Conservation (phyloP, 1,140 invertebrate species). For the Amyelois transitella region DNA sequence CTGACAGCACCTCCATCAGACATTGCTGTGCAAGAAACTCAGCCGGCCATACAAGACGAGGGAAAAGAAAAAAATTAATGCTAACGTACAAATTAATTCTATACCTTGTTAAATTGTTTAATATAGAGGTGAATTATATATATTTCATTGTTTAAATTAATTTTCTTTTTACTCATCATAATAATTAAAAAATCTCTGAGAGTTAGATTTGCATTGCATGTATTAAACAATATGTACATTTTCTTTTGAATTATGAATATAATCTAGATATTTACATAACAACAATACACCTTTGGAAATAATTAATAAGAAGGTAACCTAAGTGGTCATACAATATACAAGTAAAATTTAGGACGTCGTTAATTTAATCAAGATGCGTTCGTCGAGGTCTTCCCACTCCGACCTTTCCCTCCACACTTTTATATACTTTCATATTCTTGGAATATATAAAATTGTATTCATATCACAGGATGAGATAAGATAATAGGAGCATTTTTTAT, state of each 20-base stretch:
- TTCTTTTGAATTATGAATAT: no score
- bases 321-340: neutral
- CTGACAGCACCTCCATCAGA: slow-evolving; percentile 63
- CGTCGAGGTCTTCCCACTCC: no score
- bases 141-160: neutral
- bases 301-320: neutral
- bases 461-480: no score
- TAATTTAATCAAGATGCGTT: no score
- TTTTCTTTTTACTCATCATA: neutral
- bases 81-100: neutral
- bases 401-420: no score
- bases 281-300: neutral
- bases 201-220: no score
- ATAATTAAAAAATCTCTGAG: no score
- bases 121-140: slow-evolving; percentile 18
- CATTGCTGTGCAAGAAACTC: slow-evolving; percentile 48
- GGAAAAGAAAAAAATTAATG: slow-evolving; percentile 11
- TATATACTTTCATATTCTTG: no score
- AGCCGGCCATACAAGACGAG: slow-evolving; percentile 28
- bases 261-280: neutral
- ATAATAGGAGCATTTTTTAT: no score
- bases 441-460: no score
- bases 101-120: slow-evolving; percentile 8
- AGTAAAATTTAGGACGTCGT: no score
- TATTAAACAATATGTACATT: neutral